Evolutionary conservation across 2,113 vertebrate species (phyloP).

Genomic region (Neolamprologus ventralis): DNA sequence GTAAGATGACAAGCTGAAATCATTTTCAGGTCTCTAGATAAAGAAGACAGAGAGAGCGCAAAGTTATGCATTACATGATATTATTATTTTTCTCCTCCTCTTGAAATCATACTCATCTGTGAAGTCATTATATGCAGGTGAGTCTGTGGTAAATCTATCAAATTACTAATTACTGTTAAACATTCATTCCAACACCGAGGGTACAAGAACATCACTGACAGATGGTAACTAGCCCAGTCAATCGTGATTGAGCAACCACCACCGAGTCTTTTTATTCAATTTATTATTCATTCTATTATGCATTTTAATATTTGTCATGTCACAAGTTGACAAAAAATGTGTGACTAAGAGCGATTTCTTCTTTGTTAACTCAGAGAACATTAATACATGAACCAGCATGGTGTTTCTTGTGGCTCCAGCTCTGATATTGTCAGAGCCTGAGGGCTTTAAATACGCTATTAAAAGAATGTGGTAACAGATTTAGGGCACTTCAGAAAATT

Average conservation of each 20-base stretch:
- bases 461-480: background rate
- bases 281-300: background rate
- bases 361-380: background rate
- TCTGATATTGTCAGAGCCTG: background rate
- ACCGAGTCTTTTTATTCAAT: background rate
- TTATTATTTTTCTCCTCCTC: background rate
- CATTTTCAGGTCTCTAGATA: background rate
- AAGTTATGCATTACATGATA: background rate
- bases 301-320: background rate
- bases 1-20: background rate
- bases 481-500: background rate
- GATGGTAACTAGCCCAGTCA: background rate
- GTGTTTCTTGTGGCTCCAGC: background rate
- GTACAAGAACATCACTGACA: background rate
- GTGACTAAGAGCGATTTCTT: background rate
- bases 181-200: background rate
- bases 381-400: background rate
- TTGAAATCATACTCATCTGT: accelerated
- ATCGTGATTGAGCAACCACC: background rate
- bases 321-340: background rate
- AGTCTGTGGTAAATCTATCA: background rate
- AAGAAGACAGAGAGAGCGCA: background rate
- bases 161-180: background rate
- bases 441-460: background rate
- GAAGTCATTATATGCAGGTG: background rate